A percentile compares a stretch with the other conserved stretches of the same genome.
Conservation (phyloP, 2,888 invertebrate species). For the Chymomyza fuscimana region DNA sequence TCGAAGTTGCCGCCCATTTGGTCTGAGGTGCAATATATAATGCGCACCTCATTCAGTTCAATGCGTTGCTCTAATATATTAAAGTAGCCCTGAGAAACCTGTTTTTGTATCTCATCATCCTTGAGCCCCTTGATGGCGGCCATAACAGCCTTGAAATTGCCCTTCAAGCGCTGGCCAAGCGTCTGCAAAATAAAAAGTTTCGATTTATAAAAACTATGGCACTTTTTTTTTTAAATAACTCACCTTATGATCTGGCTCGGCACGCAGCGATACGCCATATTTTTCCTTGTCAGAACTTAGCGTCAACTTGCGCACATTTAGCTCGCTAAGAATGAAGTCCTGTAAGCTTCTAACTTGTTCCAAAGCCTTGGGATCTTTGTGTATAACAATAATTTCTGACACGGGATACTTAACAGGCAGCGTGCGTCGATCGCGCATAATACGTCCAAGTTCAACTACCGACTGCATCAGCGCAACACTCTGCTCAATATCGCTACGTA, state of each 20-base stretch:
- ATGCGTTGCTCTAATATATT: constrained; percentile 88
- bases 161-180: constrained; percentile 91
- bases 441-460: constrained; percentile 95
- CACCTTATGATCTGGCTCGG: constrained; percentile 95
- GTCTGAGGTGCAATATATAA: constrained; percentile 82
- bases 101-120: constrained; percentile 89
- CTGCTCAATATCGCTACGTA: constrained; percentile 92
- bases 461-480: constrained; percentile 96
- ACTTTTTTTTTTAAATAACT: background rate
- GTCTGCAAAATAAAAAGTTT: constrained; percentile 46
- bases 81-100: constrained; percentile 86
- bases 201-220: background rate
- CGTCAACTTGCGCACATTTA: constrained; percentile 93
- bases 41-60: constrained; percentile 88
- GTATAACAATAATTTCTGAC: constrained; percentile 96
- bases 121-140: constrained; percentile 88
- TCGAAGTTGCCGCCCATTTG: constrained; percentile 86
- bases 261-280: constrained; percentile 93
- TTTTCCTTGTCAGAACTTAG: constrained; percentile 93
- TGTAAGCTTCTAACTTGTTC: constrained; percentile 89
- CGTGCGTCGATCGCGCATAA: constrained; percentile 94
- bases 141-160: constrained; percentile 92
- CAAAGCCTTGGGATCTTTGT: constrained; percentile 89
- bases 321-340: constrained; percentile 93
- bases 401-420: constrained; percentile 98